phyloP scores from a whole-genome alignment of 1,140 invertebrate species.

The Trichomalopsis sarcophagae region DNA sequence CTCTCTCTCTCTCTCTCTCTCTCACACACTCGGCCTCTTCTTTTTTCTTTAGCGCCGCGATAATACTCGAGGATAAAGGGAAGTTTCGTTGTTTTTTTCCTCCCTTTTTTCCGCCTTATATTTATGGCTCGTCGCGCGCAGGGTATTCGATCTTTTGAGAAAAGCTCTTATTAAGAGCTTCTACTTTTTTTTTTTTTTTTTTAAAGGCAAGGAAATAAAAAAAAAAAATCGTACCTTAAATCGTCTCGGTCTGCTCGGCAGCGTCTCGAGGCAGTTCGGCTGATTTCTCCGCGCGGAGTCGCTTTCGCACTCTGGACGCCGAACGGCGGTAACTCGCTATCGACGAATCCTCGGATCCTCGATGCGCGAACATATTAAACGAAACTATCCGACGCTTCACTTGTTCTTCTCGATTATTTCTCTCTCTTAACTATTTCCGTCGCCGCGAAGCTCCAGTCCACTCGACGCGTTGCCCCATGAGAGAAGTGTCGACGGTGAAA shows the following conservation, averaged over 20 bases:
- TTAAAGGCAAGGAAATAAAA: no score
- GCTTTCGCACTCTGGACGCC: constrained; percentile 12
- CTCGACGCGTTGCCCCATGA: not conserved
- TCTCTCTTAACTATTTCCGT: not conserved
- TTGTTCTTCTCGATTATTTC: not conserved
- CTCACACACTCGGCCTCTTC: no score
- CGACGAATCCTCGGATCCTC: constrained; percentile 22
- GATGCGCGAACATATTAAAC: constrained; percentile 14
- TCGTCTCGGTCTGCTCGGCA: not conserved
- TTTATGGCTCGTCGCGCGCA: not conserved
- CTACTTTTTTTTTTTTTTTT: no score
- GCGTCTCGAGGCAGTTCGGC: not conserved
- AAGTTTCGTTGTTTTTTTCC: not conserved
- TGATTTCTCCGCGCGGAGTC: not conserved
- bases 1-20: not conserved
- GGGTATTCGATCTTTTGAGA: not conserved
- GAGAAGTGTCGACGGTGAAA: not conserved
- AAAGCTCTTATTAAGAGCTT: not conserved
- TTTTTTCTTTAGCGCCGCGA: not conserved
- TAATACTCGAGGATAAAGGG: not conserved
- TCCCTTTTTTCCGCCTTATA: not conserved
- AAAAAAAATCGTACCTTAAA: not conserved
- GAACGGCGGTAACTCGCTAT: not conserved
- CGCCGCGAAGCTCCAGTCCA: not conserved
- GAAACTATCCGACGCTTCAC: not conserved